Evolutionary conservation across 1,140 invertebrate species (phyloP), one percentile per base, ranked within the genome.

Genomic region (Armadillidium nasatum): DNA sequence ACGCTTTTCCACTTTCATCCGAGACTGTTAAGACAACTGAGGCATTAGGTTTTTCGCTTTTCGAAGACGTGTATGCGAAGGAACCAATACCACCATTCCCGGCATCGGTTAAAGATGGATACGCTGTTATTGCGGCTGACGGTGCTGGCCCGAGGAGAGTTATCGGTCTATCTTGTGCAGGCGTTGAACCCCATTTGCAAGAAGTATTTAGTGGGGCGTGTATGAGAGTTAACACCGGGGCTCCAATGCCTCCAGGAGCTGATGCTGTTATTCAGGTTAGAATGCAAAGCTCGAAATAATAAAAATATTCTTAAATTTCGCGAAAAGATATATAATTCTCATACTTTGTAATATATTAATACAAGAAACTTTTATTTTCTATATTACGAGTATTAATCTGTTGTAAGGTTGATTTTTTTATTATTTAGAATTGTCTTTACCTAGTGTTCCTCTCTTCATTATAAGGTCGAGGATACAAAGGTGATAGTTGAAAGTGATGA

Each of bases 81-180:
- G 69, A 76, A 11, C 88, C 85, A 75, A 88, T 98, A 82, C 96
- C 96, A 43, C 93, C 95, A 4, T 98, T 97, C 85, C 89, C 89
- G 45, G 95, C 96, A 23, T 98, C 95, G 7, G 91, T 96, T 50
- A 98, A 98, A 87, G 96, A 98, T 88, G 96, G 94, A 0, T 96
- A 96, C 85, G 94, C 95, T 13, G 93, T 97, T 66, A 87, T 90
- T 78, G 89, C 91, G 10, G 83, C 85, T 11, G 93, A 95, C 83
- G 91, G 91, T 0, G 85, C 83, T 13, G 92, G 90, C 0, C 82
- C 81, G 0, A 88, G 92, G 77, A 82, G 78, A 22, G 79, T 82
- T 13, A 68, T 82, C n/a, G 79, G 76, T 21, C 50, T 43, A 11
- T 80, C 78, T n/a, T 72, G 74, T 71, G 84, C 82, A 77, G 74